Evolutionary conservation across 1,140 invertebrate species (phyloP), one percentile per base, ranked within the genome.

Genomic region (Drosophila repletoides): DNA sequence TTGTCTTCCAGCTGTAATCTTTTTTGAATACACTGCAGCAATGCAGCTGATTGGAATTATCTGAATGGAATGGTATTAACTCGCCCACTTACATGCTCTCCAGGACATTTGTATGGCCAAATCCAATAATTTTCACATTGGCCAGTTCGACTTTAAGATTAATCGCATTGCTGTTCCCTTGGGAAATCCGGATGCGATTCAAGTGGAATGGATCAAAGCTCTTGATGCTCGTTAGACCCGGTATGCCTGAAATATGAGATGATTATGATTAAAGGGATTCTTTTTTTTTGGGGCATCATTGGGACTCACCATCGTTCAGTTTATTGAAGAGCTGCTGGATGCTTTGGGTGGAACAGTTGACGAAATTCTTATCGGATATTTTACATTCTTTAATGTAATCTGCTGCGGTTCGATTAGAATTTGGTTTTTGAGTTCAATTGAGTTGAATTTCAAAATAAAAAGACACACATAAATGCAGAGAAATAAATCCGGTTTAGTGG

Each of bases 111-210:
- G 93, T 93, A 52, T 92, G 90, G 1, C 93, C 92, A 69, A 94
- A 94, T 31, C 94, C 94, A 21, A 91, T 89, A 3, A 94, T 92
- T 21, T 92, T 92, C 12, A 94, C 93, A 77, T 94, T 92, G 71
- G 93, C 92, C 48, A 94, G 87, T 19, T 93, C 93, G 14, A 93
- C 93, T 77, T 94, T 94, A 3, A 94, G 92, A 61, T 93, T 94
- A 3, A 94, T 93, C 1, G 93, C 93, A 33, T 93, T 93, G 51
- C 79, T 89, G 41, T 93, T 93, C 28, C 93, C 93, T 91, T 94
- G 93, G 15, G 94, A 83, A 61, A 94, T 94, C 74, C 93, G 90
- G 63, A 94, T 93, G 88, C 93, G 91, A 7, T 92, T 92, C 33
- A 94, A 91, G 59, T 93, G 91, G 46, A 94, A 88, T n/a, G 94